phyloP scores from a whole-genome alignment of 2,797 vertebrate genomes.

The Petrocephalus schoutedeni region DNA sequence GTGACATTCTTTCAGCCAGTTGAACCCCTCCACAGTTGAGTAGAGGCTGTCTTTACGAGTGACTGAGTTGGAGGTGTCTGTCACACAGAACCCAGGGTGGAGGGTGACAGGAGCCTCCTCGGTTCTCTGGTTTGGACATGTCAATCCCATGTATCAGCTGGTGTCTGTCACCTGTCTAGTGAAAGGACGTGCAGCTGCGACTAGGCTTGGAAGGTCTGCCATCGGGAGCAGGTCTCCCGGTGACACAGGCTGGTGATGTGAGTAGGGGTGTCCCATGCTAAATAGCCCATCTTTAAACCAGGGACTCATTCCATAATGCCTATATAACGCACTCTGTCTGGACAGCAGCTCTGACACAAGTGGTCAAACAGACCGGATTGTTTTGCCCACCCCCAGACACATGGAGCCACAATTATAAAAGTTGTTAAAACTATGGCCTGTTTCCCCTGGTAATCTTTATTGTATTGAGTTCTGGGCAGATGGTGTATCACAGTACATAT shows the following conservation, averaged over 20 bases:
- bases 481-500: constrained; percentile 45
- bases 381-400: neutral
- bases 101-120: constrained; percentile 48
- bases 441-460: constrained; percentile 20
- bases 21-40: neutral
- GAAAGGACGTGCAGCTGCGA: neutral
- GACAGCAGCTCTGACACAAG: neutral
- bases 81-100: constrained; percentile 24
- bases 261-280: neutral
- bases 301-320: neutral
- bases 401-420: constrained; percentile 16
- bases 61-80: neutral
- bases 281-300: neutral
- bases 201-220: neutral
- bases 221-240: neutral
- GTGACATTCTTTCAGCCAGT: neutral
- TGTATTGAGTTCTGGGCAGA: constrained; percentile 28
- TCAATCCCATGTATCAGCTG: neutral
- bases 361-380: neutral
- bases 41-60: neutral
- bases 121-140: neutral
- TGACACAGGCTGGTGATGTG: neutral
- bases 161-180: neutral
- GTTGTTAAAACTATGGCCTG: neutral
- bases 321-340: neutral